Base-by-base conservation (phyloP, 2,113 vertebrate species). In the Zosterops japonicus region DNA sequence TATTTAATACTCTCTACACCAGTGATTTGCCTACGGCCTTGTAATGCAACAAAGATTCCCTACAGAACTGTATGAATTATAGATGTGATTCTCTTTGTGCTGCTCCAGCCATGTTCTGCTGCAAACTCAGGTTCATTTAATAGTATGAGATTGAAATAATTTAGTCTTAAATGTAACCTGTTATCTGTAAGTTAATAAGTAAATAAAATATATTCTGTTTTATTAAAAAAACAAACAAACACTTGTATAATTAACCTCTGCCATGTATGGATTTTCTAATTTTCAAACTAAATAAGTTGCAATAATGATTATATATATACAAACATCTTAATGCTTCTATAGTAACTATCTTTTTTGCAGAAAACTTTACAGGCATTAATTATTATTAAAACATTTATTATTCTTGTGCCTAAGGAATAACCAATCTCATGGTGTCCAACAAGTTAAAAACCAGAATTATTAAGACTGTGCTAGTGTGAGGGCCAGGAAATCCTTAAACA, bases 371-470 rank as follows among this genome's bases (percentile, higher is more conserved):
- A 80, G 63, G 1, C 15, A 44, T 81, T 90, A 90, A 72, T 83
- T 95, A 56, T 59, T 88, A 67, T 31, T 94, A 94, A 90, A 29
- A 27, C 80, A 85, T 74, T 89, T 95, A 72, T 88, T 90, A 49
- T 53, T 86, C 8, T 24, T 83, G 10, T 91, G 60, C 39, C 7
- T 53, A 44, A 72, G 50, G 22, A 91, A 91, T 56, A 83, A 55
- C 4, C 23, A 52, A 20, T 55, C n/a, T 78, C 5, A 63, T 29
- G 49, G 23, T 47, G 14, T 50, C 55, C 35, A 57, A 50, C 6
- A 69, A 65, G 23, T 50, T 76, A 87, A 79, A 78, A 78, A 46
- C 50, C 17, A 55, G 60, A 89, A 46, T 91, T 84, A 47, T 21
- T 78, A 53, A 78, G 60, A 42, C 29, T 46, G 9, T 53, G 16